A percentile compares a stretch with the other conserved stretches of the same genome.
phyloP scores from a whole-genome alignment of 1,140 invertebrate species.

The Spodoptera litura region DNA sequence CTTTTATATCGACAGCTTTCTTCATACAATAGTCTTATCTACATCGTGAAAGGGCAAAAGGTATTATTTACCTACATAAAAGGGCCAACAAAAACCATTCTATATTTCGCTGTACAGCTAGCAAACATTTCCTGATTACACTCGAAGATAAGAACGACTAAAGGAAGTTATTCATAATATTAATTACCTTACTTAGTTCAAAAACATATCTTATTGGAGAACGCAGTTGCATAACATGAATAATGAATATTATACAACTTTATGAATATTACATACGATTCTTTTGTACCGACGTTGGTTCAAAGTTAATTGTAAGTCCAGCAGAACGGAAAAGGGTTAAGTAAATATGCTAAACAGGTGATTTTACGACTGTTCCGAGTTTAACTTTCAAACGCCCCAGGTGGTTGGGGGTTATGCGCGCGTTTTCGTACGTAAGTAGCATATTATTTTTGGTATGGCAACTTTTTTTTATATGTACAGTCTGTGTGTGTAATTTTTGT shows the following conservation, averaged over 20 bases:
- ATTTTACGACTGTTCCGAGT: constrained; percentile 34
- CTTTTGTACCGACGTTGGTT: constrained; percentile 45
- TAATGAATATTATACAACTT: constrained; percentile 41
- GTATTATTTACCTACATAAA: background rate
- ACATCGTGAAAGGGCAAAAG: background rate
- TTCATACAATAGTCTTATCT: background rate
- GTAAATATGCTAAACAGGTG: constrained; percentile 53
- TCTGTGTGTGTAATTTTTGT: background rate
- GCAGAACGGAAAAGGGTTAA: constrained; percentile 43
- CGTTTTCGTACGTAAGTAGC: background rate
- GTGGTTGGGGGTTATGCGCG: background rate
- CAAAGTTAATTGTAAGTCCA: constrained; percentile 30
- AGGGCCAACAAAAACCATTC: background rate
- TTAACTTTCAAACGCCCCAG: constrained; percentile 36
- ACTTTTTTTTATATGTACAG: background rate
- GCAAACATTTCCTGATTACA: constrained; percentile 2
- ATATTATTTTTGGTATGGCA: background rate
- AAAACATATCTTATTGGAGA: constrained; percentile 37
- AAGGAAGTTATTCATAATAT: constrained; percentile 41
- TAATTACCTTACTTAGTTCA: constrained; percentile 40
- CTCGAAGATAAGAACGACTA: constrained; percentile 23
- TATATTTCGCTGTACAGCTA: background rate
- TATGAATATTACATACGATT: constrained; percentile 56
- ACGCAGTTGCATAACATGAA: constrained; percentile 50
- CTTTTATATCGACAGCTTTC: background rate